These are phyloP conservation scores for Aphaenogaster ashmeadi DNA, from an alignment of 1,140 invertebrate species.

Conservation along the genomic window DNA sequence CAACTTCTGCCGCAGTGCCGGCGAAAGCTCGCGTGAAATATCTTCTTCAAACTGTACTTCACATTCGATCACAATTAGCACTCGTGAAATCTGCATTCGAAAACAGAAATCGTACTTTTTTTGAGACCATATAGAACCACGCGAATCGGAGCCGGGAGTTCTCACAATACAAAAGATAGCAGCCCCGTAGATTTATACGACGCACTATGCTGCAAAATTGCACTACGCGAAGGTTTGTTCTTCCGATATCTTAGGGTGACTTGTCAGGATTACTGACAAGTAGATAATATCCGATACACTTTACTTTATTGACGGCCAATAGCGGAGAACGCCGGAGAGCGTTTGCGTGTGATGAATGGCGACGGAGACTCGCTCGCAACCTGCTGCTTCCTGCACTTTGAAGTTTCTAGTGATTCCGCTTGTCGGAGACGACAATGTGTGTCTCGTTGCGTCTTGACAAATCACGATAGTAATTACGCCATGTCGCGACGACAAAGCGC, in stretches of 20 bases:
- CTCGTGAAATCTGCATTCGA: neutral
- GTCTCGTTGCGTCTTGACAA: neutral
- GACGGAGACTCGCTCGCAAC: neutral
- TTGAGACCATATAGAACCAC: neutral
- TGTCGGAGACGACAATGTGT: neutral
- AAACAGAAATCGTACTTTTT: constrained; percentile 6
- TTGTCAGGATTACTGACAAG: neutral
- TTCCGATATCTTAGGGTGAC: neutral
- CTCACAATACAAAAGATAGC: constrained; percentile 18
- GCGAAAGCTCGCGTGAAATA: neutral
- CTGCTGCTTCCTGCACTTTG: neutral
- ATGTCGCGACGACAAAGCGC: neutral
- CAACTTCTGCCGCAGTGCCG: neutral
- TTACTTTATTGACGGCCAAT: neutral
- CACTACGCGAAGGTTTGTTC: neutral
- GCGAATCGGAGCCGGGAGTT: neutral
- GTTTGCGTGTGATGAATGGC: constrained; percentile 19
- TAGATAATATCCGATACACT: neutral
- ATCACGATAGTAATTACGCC: neutral
- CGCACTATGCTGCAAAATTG: constrained; percentile 1
- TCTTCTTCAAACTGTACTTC: constrained; percentile 1
- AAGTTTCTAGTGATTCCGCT: constrained; percentile 4
- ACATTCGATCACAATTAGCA: neutral
- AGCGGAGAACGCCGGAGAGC: neutral
- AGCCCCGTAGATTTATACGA: neutral